Base-by-base conservation (phyloP, 2,113 vertebrate species). In the Gambusia holbrooki region DNA sequence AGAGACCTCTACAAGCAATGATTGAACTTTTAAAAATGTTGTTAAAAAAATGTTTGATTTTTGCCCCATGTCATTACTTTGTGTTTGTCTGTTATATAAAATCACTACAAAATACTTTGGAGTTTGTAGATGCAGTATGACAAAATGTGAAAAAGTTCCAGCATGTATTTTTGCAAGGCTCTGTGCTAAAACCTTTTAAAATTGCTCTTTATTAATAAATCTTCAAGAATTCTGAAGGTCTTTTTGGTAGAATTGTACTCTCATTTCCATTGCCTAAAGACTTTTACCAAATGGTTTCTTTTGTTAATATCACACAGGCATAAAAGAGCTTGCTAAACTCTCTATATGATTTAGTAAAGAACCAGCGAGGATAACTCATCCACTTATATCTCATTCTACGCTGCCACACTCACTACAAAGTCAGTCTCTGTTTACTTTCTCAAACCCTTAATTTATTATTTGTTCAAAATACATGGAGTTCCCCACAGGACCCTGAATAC, bases 361-460 rank as follows among this genome's bases (percentile, higher is more conserved):
- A n/a, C 25, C 7, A n/a, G 25, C 8, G 25, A n/a, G 51, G 25
- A 58, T 58, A 2, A 58, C 51, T 58, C 51, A 58, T 54, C 17
- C 32, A 69, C 48, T 51, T 69, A 48, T 54, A 48, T 69, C 42
- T 30, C 42, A 32, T n/a, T 35, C 29, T 3, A 61, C 28, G 32
- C 69, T 69, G 29, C n/a, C 33, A 25, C 37, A 66, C 25, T 30
- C 45, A 64, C 48, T 30, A 17, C 62, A 81, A 45, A 73, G 45
- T 37, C 29, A 32, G 54, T 69, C 58, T 51, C 29, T 62, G 60
- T 82, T 79, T 74, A 37, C 75, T 66, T 68, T 69, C 67, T 77
- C 30, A 29, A 67, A 7, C 58, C 48, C 40, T 29, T 77, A 54
- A 76, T 71, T 64, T 74, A 35, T 14, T 58, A 28, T 64, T 77